Evolutionary conservation across 2,797 vertebrate species (phyloP), one percentile per base, ranked within the genome.

Genomic region (Spizella passerina): DNA sequence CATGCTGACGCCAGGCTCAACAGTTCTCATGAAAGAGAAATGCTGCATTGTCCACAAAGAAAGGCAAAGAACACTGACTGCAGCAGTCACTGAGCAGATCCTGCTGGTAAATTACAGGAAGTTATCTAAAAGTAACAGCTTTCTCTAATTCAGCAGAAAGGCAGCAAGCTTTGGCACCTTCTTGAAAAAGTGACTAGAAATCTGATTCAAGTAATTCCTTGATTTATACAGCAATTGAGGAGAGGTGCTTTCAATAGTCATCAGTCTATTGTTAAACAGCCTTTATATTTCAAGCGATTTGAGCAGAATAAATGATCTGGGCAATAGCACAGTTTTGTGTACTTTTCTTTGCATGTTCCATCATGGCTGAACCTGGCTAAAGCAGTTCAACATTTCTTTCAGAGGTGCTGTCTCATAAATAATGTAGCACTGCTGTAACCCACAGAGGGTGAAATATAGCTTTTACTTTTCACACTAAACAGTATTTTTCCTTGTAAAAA

Each of bases 41-140:
- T 44, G 52, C 77, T 71, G 41, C 36, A 82, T 64, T 79, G 86
- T 89, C 84, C 72, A 39, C 50, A 34, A 69, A 86, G 92, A 96
- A 96, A 96, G 56, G 82, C 88, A 81, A 59, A 91, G 86, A 90
- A 52, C 81, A 80, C 41, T 60, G 66, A 91, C 86, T 90, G 82
- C 68, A 69, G 89, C 41, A 63, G 82, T 49, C 32, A 2, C 76
- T 66, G 70, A 78, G 72, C 69, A 85, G 95, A 96, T 69, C 86
- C 96, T 92, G 94, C 86, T 61, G 80, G 77, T 96, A 97, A 97
- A 97, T 98, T 87, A 94, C 97, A 98, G 98, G 98, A 98, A 98
- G 96, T 95, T 94, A 95, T 94, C 93, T 96, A 88, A 91, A 93
- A 96, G 94, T 96, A 97, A 96, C 96, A 97, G 96, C 96, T 88